Evolutionary conservation across 2,113 vertebrate genomes (phyloP).

Genomic region (Dipodomys spectabilis): DNA sequence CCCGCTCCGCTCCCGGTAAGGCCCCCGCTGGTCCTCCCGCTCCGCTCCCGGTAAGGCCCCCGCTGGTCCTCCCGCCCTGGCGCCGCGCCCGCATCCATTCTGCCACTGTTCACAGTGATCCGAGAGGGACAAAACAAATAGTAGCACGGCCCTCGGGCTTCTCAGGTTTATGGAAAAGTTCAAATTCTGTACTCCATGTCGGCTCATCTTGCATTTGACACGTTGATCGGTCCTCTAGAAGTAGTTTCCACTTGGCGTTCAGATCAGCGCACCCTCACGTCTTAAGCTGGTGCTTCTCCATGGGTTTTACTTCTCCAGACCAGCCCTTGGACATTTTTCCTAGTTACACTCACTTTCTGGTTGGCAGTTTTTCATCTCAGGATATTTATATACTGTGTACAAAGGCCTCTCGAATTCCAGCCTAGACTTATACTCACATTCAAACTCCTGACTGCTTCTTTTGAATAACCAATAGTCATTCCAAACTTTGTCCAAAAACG

Average conservation of each 20-base stretch:
- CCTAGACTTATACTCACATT: neutral
- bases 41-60: neutral
- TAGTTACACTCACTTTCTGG: neutral
- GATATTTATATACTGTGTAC: neutral
- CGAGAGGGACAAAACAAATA: neutral
- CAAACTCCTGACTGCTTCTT: neutral
- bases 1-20: no score
- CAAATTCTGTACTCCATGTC: no score
- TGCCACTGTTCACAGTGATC: no score
- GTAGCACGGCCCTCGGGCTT: neutral
- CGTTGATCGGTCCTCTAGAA: neutral
- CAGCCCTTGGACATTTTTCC: neutral
- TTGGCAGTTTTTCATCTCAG: neutral
- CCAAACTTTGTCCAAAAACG: neutral
- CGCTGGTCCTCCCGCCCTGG: no score
- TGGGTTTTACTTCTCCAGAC: neutral
- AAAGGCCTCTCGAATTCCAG: neutral
- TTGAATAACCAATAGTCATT: neutral
- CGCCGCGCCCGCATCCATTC: no score
- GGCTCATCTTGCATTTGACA: neutral
- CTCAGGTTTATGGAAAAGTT: neutral
- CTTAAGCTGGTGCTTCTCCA: neutral
- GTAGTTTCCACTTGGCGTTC: neutral
- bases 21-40: conserved; percentile 50
- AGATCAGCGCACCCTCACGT: neutral